These are phyloP conservation scores for Monomorium pharaonis DNA, from an alignment of 1,140 invertebrate genomes.

Conservation along the genomic window DNA sequence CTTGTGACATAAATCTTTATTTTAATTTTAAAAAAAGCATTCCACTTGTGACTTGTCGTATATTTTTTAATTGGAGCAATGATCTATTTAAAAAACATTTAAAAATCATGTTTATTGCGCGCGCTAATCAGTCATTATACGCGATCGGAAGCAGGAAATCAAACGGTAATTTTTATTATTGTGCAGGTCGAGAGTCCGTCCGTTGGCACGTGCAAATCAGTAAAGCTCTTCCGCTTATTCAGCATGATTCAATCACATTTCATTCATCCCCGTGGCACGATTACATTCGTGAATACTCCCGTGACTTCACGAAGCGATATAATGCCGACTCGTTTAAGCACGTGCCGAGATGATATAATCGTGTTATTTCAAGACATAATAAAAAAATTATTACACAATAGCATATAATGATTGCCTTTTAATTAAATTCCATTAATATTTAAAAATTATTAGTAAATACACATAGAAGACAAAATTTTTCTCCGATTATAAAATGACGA, in stretches of 20 bases:
- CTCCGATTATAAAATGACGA: not conserved
- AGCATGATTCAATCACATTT: slow-evolving; percentile 57
- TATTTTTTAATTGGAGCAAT: not conserved
- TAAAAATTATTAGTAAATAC: not conserved
- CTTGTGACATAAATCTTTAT: no score
- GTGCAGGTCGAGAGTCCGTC: not conserved
- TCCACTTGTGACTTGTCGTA: no score
- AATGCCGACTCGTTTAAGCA: not conserved
- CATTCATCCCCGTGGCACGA: slow-evolving; percentile 33
- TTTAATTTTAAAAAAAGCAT: no score
- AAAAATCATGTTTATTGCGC: not conserved
- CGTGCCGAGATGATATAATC: not conserved
- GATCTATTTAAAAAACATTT: not conserved
- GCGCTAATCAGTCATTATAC: not conserved
- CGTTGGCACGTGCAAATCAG: slow-evolving; percentile 39
- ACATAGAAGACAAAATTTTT: not conserved
- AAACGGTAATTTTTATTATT: slow-evolving; percentile 26
- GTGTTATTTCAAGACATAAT: not conserved
- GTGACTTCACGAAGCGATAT: not conserved
- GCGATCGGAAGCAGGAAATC: slow-evolving; percentile 36
- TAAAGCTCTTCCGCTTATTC: slow-evolving; percentile 52
- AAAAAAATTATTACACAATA: not conserved
- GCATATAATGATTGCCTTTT: not conserved
- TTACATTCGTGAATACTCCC: slow-evolving; percentile 10
- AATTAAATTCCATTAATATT: slow-evolving; percentile 5